Conservation (phyloP, 2,888 invertebrate species). For the Lasioglossum malachurum region DNA sequence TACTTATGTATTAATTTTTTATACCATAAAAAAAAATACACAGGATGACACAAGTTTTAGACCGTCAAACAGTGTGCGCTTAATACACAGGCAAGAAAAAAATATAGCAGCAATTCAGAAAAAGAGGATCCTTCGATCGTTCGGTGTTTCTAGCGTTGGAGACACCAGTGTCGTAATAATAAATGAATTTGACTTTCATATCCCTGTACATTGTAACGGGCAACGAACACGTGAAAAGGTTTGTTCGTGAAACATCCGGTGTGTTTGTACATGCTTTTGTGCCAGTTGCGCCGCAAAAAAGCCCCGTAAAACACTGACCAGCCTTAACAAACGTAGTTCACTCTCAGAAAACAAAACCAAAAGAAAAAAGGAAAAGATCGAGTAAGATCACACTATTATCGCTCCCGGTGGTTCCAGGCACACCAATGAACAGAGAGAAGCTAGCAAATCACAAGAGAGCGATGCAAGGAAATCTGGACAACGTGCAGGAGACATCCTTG, state of each 20-base stretch:
- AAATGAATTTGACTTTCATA: slow-evolving; percentile 58
- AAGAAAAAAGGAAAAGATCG: not conserved
- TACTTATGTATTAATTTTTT: not conserved
- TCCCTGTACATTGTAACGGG: slow-evolving; percentile 44
- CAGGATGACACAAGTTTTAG: not conserved
- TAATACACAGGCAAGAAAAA: not conserved
- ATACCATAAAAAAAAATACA: not conserved
- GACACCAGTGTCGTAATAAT: slow-evolving; percentile 44
- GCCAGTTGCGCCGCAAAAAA: not conserved
- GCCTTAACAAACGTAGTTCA: not conserved
- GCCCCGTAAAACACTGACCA: not conserved
- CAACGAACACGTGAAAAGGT: slow-evolving; percentile 12
- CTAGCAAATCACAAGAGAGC: slow-evolving; percentile 91
- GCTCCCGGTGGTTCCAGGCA: slow-evolving; percentile 87
- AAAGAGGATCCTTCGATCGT: not conserved
- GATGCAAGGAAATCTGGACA: slow-evolving; percentile 88
- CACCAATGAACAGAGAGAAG: slow-evolving; percentile 93
- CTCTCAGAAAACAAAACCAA: not conserved
- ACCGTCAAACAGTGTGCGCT: not conserved
- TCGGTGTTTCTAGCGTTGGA: not conserved
- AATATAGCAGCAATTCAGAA: not conserved
- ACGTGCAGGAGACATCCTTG: slow-evolving; percentile 92
- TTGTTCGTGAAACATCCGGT: not conserved
- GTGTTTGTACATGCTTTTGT: slow-evolving; percentile 11
- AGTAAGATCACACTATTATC: slow-evolving; percentile 26